Evolutionary conservation across 2,888 invertebrate species (phyloP).

Genomic region (Mechanitis mazaeus): DNA sequence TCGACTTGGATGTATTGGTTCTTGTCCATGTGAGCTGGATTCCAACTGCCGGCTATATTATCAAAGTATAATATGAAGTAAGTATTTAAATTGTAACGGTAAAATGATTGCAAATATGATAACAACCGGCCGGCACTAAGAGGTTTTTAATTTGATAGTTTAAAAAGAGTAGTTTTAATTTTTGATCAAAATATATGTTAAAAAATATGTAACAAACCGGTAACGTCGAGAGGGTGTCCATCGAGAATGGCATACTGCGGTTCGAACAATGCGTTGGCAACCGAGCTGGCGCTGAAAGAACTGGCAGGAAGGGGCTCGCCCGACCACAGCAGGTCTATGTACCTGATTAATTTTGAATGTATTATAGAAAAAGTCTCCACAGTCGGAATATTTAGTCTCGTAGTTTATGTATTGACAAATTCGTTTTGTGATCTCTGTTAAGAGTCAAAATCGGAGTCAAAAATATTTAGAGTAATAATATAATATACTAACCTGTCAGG

Average conservation of each 20-base stretch:
- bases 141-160: too few relatives aligned
- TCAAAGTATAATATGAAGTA: background rate
- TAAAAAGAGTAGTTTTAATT: too few relatives aligned
- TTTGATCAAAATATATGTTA: too few relatives aligned
- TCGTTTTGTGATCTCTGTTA: too few relatives aligned
- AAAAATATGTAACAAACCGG: conserved; percentile 30
- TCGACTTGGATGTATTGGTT: conserved; percentile 84
- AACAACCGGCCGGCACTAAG: too few relatives aligned
- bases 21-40: conserved; percentile 74
- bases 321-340: conserved; percentile 62
- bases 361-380: background rate
- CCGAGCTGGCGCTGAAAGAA: conserved; percentile 78
- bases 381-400: too few relatives aligned
- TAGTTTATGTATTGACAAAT: too few relatives aligned
- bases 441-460: too few relatives aligned
- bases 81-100: too few relatives aligned
- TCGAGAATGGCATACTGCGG: conserved; percentile 74
- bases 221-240: conserved; percentile 38
- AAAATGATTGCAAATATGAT: too few relatives aligned
- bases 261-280: conserved; percentile 60
- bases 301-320: conserved; percentile 63
- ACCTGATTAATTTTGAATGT: conserved; percentile 36
- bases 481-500: conserved; percentile 46
- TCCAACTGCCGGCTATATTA: conserved; percentile 80
- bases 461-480: background rate